Evolutionary conservation across 2,113 vertebrate genomes (phyloP), one percentile per base, ranked within the genome.

Genomic region (Hypanus sabinus): DNA sequence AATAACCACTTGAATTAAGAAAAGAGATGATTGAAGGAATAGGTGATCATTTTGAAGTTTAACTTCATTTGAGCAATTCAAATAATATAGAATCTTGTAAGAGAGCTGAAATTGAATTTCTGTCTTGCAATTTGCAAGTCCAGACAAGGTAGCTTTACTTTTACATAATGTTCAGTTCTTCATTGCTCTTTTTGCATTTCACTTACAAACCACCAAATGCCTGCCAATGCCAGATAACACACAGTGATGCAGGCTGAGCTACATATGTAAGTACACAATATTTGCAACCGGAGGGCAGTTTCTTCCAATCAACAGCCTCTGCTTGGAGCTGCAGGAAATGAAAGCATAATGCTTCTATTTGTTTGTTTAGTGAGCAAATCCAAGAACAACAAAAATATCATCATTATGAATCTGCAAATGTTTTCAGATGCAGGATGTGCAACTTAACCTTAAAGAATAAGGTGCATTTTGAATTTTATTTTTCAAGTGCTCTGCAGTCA

Each of bases 341-440:
- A 93, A 38, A 38, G 10, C 68, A 75, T 30, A 93, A 27, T 73
- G 24, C 46, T 55, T 73, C 24, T 18, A 55, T 22, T 75, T 71
- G 18, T 9, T 46, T 93, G 24, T 93, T 73, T 55, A 24, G 71
- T 93, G 20, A 93, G 91, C 36, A 93, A 75, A 36, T 93, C 91
- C 9, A 2, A 55, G 18, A 75, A 55, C 68, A 93, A 55, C 22
- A 38, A 90, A 93, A 71, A 93, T 73, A 9, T 22, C 36, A 33
- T 46, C 36, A 70, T 91, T 68, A 70, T 36, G 65, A 38, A 71
- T 73, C 9, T 93, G 70, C 27, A 70, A 46, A 9, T 5, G 22
- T 93, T 93, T 2, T 27, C 20, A 93, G 33, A 11, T 55, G 38
- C 24, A 73, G 68, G 22, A 16, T 5, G 7, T 71, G 18, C 20